These are phyloP conservation scores for Lycodopsis pacificus DNA, from an alignment of 2,797 vertebrate species.

Conservation along the genomic window DNA sequence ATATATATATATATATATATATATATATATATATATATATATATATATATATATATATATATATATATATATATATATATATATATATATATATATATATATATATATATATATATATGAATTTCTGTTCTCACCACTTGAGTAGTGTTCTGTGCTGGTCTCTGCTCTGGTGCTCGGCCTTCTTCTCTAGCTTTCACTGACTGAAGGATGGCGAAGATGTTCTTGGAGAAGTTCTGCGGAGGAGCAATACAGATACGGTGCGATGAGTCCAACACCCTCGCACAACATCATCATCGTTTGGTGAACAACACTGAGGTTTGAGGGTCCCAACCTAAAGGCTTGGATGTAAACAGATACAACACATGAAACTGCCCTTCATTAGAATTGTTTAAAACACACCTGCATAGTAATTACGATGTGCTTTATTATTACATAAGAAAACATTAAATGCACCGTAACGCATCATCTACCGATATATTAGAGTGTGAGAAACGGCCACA, in stretches of 20 bases:
- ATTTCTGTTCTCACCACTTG: conserved; percentile 87
- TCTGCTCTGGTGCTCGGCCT: conserved; percentile 95
- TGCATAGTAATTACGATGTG: not conserved
- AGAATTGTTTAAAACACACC: not conserved
- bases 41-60: no score
- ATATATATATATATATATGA: no score
- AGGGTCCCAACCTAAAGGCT: not conserved
- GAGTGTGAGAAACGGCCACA: not conserved
- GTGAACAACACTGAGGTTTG: not conserved
- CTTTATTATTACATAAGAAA: not conserved
- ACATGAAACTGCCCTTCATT: not conserved
- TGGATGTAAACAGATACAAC: not conserved
- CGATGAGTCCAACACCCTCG: not conserved
- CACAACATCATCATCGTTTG: not conserved
- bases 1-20: no score
- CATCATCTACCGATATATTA: conserved; percentile 9
- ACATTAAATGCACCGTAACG: not conserved
- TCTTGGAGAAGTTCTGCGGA: conserved; percentile 97
- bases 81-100: no score
- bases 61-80: no score
- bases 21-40: no score
- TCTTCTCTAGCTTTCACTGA: conserved; percentile 99
- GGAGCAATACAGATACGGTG: conserved; percentile 14
- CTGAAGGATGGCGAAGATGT: conserved; percentile 98
- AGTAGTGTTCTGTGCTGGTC: conserved; percentile 92